Conservation (phyloP, 2,888 invertebrate genomes). For the Labia minor region DNA sequence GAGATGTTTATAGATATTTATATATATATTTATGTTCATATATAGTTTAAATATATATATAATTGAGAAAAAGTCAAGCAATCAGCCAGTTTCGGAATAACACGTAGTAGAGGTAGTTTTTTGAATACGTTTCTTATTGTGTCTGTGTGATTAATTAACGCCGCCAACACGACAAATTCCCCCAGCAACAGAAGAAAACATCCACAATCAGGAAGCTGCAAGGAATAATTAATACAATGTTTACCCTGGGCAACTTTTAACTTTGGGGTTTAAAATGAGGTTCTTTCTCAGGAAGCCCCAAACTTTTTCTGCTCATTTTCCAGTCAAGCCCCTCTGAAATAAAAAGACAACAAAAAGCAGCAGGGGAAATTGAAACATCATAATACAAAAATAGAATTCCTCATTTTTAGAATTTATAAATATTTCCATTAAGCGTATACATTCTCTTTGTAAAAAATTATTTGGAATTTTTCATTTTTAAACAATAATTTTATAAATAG, state of each 20-base stretch:
- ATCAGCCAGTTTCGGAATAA: constrained; percentile 27
- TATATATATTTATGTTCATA: background rate
- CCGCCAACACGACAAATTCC: constrained; percentile 13
- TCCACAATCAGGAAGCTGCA: constrained; percentile 28
- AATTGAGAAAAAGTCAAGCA: constrained; percentile 26
- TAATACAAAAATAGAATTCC: background rate
- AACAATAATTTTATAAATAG: background rate
- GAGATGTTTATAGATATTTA: constrained; percentile 19
- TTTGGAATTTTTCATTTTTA: no score
- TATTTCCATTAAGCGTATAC: constrained; percentile 4
- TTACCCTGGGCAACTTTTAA: constrained; percentile 13
- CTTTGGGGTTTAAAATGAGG: constrained; percentile 13
- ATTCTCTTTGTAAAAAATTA: no score
- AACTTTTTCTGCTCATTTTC: constrained; percentile 9
- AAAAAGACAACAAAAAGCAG: constrained; percentile 13
- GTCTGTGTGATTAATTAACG: constrained; percentile 18
- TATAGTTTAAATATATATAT: constrained; percentile 14
- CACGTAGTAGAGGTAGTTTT: constrained; percentile 24
- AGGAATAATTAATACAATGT: constrained; percentile 24
- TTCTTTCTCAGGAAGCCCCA: constrained; percentile 7
- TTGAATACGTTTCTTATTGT: constrained; percentile 26
- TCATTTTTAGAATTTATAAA: background rate
- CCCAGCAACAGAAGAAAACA: constrained; percentile 21
- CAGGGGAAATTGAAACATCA: constrained; percentile 7
- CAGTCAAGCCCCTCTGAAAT: constrained; percentile 13